phyloP scores from a whole-genome alignment of 2,888 invertebrate genomes.

The Entomobrya multifasciata region DNA sequence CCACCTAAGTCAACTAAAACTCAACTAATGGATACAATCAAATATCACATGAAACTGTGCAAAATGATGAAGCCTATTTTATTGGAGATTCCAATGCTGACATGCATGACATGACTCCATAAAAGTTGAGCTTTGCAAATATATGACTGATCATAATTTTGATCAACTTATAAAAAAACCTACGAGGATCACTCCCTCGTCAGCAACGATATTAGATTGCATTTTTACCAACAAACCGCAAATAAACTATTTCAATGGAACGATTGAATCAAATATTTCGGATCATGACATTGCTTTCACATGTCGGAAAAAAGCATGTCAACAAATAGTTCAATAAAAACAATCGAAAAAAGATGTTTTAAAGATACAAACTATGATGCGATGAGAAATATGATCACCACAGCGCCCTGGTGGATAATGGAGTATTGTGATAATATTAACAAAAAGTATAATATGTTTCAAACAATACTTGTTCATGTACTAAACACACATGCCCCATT shows the following conservation, averaged over 20 bases:
- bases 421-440: background rate
- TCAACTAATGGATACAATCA: background rate
- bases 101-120: background rate
- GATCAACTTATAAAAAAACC: background rate
- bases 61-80: background rate
- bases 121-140: background rate
- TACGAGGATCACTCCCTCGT: background rate
- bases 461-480: background rate
- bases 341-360: background rate
- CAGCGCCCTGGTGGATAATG: constrained; percentile 19
- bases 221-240: background rate
- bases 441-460: background rate
- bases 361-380: background rate
- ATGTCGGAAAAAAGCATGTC: background rate
- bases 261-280: background rate
- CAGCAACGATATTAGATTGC: background rate
- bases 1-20: background rate
- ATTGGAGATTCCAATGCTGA: background rate
- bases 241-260: background rate
- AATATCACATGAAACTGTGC: background rate
- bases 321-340: background rate
- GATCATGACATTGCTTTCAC: background rate
- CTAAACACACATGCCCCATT: background rate
- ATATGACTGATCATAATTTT: background rate
- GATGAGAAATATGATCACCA: background rate